These are phyloP conservation scores for Drosophila dives DNA, from an alignment of 2,888 invertebrate genomes.

Conservation along the genomic window DNA sequence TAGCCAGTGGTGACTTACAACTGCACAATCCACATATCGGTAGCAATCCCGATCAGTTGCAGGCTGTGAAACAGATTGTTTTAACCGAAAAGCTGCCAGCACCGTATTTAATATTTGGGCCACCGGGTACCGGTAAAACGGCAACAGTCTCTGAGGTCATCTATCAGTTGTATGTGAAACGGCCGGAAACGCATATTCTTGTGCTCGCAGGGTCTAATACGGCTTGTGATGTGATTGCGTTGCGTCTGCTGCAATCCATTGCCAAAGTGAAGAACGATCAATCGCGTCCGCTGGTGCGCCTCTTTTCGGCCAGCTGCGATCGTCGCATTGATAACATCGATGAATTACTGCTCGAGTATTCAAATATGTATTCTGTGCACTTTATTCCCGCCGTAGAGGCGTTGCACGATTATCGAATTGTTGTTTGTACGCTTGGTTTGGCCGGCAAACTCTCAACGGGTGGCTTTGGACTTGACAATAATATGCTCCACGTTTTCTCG, in stretches of 20 bases:
- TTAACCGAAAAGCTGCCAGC: constrained; percentile 84
- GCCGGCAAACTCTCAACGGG: constrained; percentile 86
- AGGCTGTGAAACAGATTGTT: constrained; percentile 89
- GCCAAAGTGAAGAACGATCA: constrained; percentile 30
- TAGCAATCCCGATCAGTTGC: constrained; percentile 87
- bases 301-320: constrained; percentile 84
- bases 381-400: constrained; percentile 85
- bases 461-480: constrained; percentile 58
- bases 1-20: constrained; percentile 22
- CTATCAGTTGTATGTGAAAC: constrained; percentile 86
- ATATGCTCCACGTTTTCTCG: constrained; percentile 85
- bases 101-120: constrained; percentile 93
- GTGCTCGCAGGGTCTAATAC: constrained; percentile 90
- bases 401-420: constrained; percentile 86
- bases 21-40: constrained; percentile 82
- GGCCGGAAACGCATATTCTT: constrained; percentile 86
- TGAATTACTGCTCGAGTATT: constrained; percentile 83
- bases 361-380: constrained; percentile 84
- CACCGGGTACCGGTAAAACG: constrained; percentile 89
- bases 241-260: constrained; percentile 84
- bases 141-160: constrained; percentile 90
- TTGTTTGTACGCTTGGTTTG: constrained; percentile 88
- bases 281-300: constrained; percentile 83
- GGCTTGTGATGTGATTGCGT: constrained; percentile 89
- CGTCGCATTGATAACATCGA: constrained; percentile 82